phyloP scores from a whole-genome alignment of 2,888 invertebrate species.

The Cylloceria caligata region DNA sequence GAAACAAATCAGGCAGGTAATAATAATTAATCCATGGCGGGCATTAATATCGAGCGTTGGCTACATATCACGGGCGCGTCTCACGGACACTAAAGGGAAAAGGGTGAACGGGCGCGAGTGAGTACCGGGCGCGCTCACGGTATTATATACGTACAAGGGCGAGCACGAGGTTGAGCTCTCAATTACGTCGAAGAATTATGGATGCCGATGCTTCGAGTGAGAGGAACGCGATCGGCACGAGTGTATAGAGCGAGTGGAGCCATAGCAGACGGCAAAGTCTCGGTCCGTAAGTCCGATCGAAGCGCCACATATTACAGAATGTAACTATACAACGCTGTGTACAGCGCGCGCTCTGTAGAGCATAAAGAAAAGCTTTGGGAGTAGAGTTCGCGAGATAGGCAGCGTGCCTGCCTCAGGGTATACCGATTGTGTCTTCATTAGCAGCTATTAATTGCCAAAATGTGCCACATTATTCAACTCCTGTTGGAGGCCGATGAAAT shows the following conservation, averaged over 20 bases:
- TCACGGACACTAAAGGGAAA: conserved; percentile 44
- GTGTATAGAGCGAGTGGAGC: background rate
- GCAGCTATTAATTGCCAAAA: conserved; percentile 82
- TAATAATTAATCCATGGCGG: conserved; percentile 82
- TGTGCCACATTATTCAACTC: conserved; percentile 76
- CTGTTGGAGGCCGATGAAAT: conserved; percentile 27
- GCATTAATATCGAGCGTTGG: conserved; percentile 80
- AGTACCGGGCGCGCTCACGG: conserved; percentile 55
- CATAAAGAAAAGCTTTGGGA: conserved; percentile 43
- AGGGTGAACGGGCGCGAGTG: conserved; percentile 24
- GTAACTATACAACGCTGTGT: background rate
- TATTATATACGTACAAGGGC: conserved; percentile 61
- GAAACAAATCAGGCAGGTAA: conserved; percentile 83
- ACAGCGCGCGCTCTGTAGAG: conserved; percentile 17
- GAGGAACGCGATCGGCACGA: conserved; percentile 60
- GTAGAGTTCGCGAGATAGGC: conserved; percentile 60
- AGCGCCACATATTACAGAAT: conserved; percentile 9
- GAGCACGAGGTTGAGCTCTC: conserved; percentile 82
- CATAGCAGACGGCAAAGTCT: background rate
- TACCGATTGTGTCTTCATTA: conserved; percentile 82
- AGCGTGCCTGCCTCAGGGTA: conserved; percentile 72
- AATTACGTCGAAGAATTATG: conserved; percentile 82
- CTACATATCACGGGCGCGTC: conserved; percentile 73
- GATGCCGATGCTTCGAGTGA: conserved; percentile 63
- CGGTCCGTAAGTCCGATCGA: background rate